These are phyloP conservation scores for Petrocephalus microphthalmus DNA, from an alignment of 2,113 vertebrate genomes.

Conservation along the genomic window DNA sequence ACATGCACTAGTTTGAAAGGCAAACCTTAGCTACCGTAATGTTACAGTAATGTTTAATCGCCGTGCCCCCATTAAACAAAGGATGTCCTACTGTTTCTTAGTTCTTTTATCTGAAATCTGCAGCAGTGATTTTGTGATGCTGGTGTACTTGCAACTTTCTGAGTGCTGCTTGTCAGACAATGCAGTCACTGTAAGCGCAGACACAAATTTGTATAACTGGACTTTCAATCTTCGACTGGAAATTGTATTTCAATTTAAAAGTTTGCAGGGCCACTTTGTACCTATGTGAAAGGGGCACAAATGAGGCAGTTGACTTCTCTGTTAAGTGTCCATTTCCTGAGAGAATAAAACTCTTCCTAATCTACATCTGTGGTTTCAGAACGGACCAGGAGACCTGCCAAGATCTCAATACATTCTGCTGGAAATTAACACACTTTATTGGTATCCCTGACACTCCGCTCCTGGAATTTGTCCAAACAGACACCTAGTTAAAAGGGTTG, in stretches of 20 bases:
- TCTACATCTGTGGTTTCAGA: not conserved
- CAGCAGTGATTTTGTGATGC: not conserved
- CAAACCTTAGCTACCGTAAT: not conserved
- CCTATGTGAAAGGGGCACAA: not conserved
- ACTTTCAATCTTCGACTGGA: not conserved
- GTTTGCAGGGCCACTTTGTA: not conserved
- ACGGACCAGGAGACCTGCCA: not conserved
- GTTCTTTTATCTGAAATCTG: not conserved
- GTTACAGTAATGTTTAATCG: not conserved
- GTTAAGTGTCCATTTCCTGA: not conserved
- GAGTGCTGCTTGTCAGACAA: not conserved
- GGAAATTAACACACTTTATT: not conserved
- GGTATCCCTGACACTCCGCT: not conserved
- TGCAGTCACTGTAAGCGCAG: not conserved
- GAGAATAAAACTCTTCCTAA: not conserved
- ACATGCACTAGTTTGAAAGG: not conserved
- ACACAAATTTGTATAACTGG: not conserved
- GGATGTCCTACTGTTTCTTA: not conserved
- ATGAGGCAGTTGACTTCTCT: not conserved
- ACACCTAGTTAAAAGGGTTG: not conserved
- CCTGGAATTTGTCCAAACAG: not conserved
- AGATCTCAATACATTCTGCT: not conserved
- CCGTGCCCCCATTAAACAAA: not conserved
- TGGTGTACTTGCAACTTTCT: not conserved
- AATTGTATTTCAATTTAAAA: not conserved